phyloP scores from a whole-genome alignment of 2,113 vertebrate species.

The Rhizomys pruinosus region DNA sequence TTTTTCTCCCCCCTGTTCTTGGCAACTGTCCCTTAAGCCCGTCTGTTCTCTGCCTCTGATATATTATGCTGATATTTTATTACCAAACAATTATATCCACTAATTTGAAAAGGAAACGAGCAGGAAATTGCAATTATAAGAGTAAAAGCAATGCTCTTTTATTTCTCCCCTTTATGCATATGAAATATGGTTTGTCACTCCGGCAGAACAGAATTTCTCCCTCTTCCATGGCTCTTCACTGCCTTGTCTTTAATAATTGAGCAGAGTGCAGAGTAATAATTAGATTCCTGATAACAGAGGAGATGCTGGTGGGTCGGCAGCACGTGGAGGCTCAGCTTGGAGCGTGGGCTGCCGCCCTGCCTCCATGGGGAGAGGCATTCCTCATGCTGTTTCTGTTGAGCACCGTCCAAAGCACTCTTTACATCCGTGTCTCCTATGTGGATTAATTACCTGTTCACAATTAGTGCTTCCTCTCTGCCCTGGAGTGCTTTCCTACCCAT shows the following conservation, averaged over 20 bases:
- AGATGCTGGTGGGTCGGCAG: constrained; percentile 62
- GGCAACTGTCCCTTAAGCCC: constrained; percentile 81
- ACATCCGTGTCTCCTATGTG: constrained; percentile 23
- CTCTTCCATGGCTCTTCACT: constrained; percentile 75
- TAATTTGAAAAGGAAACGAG: constrained; percentile 84
- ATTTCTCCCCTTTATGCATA: constrained; percentile 79
- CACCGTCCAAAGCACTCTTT: constrained; percentile 49
- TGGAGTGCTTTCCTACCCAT: not conserved
- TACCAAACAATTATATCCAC: constrained; percentile 84
- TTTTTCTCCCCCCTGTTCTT: constrained; percentile 69
- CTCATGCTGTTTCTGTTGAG: constrained; percentile 51
- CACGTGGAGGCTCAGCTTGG: constrained; percentile 69
- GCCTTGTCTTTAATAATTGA: constrained; percentile 82
- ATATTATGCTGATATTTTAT: constrained; percentile 85
- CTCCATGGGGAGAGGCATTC: constrained; percentile 36
- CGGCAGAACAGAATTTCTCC: constrained; percentile 75
- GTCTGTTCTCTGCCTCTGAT: constrained; percentile 82
- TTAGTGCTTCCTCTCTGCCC: constrained; percentile 50
- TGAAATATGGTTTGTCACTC: constrained; percentile 80
- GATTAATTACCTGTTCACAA: constrained; percentile 42
- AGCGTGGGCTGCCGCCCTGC: not conserved
- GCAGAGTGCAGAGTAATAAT: constrained; percentile 75
- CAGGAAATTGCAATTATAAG: constrained; percentile 84
- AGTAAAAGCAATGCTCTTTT: constrained; percentile 84
- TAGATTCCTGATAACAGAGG: constrained; percentile 76